Base-by-base conservation (phyloP, 2,113 vertebrate species). In the Romanogobio albipinnatus region DNA sequence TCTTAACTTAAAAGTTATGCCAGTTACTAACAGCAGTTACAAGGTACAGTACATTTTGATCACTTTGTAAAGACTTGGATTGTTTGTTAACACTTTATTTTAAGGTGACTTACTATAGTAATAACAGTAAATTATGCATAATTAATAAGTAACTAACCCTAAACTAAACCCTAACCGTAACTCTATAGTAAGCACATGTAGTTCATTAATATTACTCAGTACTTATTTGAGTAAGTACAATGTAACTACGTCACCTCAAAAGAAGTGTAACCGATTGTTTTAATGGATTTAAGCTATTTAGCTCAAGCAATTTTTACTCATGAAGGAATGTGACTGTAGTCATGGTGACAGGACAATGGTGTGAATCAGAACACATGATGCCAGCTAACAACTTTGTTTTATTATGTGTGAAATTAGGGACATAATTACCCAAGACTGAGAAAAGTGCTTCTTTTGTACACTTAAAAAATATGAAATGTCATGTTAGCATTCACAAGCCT, bases 281-380 rank as follows among this genome's bases (percentile, higher is more conserved):
- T 14, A 24, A 26, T 15, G n/a, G 11, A n/a, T 45, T 47, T 8
- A 0, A n/a, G 39, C 68, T 71, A 22, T 73, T 22, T 43, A 43
- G 4, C 9, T 70, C 4, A 51, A 53, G 43, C 56, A 66, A 77
- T 26, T 47, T 53, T 19, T 19, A 1, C 29, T 64, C 33, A 24
- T 80, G 71, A 71, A 77, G 86, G 82, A 73, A 79, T 61, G 49
- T 68, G 66, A 76, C 56, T 56, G 87, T 83, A 73, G 61, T 79
- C 83, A 86, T 74, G 61, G 45, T 39, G 84, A 76, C 14, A 66
- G 47, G 15, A 68, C 29, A 68, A 15, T 74, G 51, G n/a, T 26
- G 53, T 81, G 84, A 87, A 56, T 85, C 53, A 83, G n/a, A 79
- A 47, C 11, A 53, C 56, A 75, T 14, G 13, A 68, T 84, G 47